Evolutionary conservation across 2,888 invertebrate genomes (phyloP), one percentile per base, ranked within the genome.

Genomic region (Ephialtes manifestator): DNA sequence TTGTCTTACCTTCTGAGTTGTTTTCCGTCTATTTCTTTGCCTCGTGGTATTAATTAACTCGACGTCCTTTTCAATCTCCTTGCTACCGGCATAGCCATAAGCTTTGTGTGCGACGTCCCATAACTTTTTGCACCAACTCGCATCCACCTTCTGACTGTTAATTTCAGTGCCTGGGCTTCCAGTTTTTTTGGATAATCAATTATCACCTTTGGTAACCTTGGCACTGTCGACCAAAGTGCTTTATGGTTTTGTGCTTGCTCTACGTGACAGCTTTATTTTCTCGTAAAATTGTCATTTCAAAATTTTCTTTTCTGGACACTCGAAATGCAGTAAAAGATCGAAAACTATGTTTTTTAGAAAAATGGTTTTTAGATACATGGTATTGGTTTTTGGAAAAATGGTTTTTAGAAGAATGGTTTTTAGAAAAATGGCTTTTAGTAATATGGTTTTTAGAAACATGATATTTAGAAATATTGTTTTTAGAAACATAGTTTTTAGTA

Each of bases 21-120:
- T 15, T 48, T 35, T 55, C 35, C 8, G n/a, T 39, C 18, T 4
- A 35, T 31, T 35, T 67, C 8, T 31, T 15, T 8, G n/a, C 3
- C 35, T 31, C n/a, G 60, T 31, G 8, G 72, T 60, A 83, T 83
- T 67, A 83, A 78, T 78, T 74, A 78, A 67, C 53, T 83, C 58
- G 48, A 39, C 46, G 58, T 68, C 31, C 48, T 24, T 74, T 58
- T 65, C 43, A 24, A 46, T 65, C 71, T 24, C 28, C 35, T 39
- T 15, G 53, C 10, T 15, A 28, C n/a, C 35, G 31, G 1, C 4
- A 28, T 31, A 13, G 4, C 4, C 10, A 2, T 3, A 10, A 43
- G 43, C 11, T 43, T 43, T 60, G 1, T 35, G 60, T 31, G 4
- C 13, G 31, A 35, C 7, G n/a, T 35, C 15, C 18, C 3, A 7